Conservation (phyloP, 2,888 invertebrate genomes). For the Operophtera brumata region DNA sequence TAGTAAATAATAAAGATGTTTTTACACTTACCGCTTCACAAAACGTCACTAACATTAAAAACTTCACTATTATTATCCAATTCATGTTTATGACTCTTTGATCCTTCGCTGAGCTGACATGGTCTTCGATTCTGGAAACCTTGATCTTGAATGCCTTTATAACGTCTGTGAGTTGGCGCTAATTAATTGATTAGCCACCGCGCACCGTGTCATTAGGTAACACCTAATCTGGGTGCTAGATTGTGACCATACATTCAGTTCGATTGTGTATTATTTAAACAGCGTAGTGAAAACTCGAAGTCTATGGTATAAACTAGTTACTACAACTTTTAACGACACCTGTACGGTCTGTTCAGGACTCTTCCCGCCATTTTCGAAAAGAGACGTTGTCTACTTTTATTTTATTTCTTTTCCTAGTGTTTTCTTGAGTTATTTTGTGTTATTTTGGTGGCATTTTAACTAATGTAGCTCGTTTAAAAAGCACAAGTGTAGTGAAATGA, state of each 20-base stretch:
- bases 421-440: no score
- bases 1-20: no score
- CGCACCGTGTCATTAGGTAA: conserved; percentile 27
- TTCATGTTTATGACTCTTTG: conserved; percentile 39
- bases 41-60: conserved; percentile 44
- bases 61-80: conserved; percentile 44
- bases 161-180: conserved; percentile 29
- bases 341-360: no score
- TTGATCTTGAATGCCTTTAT: conserved; percentile 47
- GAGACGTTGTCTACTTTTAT: no score
- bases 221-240: conserved; percentile 26
- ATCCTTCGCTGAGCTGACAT: conserved; percentile 38
- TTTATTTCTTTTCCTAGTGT: no score
- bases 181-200: conserved; percentile 37
- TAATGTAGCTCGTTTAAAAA: no score
- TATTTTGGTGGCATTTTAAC: no score
- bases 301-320: no score
- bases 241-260: conserved; percentile 20
- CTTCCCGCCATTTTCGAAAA: no score
- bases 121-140: conserved; percentile 41
- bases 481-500: no score
- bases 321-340: no score
- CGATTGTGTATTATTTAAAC: background rate
- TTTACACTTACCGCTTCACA: conserved; percentile 10
- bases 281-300: no score